Percentiles rank a stretch among this genome's conserved stretches.
Evolutionary conservation across 2,113 vertebrate genomes (phyloP).

Genomic region (Rhineura floridana): DNA sequence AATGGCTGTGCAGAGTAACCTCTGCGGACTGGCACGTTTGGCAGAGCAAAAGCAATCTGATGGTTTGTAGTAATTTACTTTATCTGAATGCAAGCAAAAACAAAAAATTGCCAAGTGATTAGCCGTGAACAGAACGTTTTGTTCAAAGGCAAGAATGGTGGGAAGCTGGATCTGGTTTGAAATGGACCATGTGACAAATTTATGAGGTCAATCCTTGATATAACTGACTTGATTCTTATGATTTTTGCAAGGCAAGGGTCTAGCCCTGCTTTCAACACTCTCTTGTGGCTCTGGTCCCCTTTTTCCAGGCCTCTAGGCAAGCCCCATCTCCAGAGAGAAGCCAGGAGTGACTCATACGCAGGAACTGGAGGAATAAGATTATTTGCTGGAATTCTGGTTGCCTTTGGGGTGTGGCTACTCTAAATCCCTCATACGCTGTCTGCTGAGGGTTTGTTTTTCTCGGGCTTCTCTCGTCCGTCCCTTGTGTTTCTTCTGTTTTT

Average conservation of each 20-base stretch:
- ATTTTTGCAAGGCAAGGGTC: background rate
- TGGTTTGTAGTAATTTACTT: background rate
- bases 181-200: too few species aligned
- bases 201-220: background rate
- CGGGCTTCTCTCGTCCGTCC: background rate
- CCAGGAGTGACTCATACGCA: slow-evolving; percentile 1
- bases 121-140: background rate
- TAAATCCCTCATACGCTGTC: background rate
- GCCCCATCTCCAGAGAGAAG: background rate
- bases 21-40: too few species aligned
- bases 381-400: background rate
- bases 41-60: background rate
- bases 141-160: too few species aligned
- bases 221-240: background rate
- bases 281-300: background rate
- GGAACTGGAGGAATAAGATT: background rate
- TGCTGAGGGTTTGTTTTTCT: background rate
- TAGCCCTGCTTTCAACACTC: background rate
- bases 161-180: background rate
- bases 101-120: background rate
- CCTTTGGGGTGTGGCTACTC: background rate
- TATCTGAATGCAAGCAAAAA: background rate
- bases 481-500: slow-evolving; percentile 1
- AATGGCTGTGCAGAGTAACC: too few species aligned
- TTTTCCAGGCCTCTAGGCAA: background rate